Conservation (phyloP, 2,888 invertebrate species). For the Rhingia rostrata region DNA sequence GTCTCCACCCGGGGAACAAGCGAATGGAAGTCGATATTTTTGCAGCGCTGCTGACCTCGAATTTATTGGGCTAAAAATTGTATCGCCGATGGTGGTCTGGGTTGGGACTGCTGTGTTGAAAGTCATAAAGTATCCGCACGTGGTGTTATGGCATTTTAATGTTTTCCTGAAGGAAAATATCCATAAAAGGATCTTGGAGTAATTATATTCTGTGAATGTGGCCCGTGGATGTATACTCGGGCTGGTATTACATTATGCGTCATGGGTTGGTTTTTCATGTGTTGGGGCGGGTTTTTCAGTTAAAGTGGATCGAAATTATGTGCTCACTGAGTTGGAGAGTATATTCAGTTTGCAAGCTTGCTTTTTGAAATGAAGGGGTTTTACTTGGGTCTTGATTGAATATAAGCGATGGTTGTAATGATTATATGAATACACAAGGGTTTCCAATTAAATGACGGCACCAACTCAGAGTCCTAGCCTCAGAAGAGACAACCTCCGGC, state of each 20-base stretch:
- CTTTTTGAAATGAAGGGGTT: no score
- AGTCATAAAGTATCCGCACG: conserved; percentile 11
- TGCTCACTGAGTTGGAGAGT: no score
- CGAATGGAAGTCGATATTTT: conserved; percentile 30
- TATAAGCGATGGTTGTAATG: no score
- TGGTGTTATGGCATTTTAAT: conserved; percentile 6
- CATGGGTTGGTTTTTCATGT: no score
- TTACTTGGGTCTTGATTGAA: no score
- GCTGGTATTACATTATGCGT: not conserved
- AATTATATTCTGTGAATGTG: conserved; percentile 4
- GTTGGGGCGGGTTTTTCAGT: no score
- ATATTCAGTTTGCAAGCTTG: no score
- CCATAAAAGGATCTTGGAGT: conserved; percentile 1
- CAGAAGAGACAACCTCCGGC: no score
- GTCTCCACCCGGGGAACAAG: conserved; percentile 38
- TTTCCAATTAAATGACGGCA: no score
- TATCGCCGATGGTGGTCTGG: not conserved
- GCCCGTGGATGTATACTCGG: not conserved
- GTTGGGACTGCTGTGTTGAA: not conserved
- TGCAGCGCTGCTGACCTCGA: conserved; percentile 21
- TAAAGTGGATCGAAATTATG: no score
- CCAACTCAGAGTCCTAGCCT: no score
- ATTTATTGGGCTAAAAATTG: conserved; percentile 12
- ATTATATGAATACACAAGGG: no score
- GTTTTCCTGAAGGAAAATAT: not conserved